A percentile compares a stretch with the other conserved stretches of the same genome.
phyloP scores from a whole-genome alignment of 2,888 invertebrate genomes.

The Frankliniella fusca region DNA sequence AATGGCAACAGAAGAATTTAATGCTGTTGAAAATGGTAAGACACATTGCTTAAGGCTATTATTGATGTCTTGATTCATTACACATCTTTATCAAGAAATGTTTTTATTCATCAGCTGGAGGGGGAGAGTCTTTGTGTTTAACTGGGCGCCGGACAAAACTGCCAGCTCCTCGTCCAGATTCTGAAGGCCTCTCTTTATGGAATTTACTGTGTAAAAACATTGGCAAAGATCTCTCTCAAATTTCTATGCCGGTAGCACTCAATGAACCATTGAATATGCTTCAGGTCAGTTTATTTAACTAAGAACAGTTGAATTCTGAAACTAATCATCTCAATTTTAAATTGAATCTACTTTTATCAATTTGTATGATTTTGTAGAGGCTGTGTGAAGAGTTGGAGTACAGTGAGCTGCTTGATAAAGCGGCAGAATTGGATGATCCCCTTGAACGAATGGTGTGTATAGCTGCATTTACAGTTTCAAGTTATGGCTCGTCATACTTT shows the following conservation, averaged over 20 bases:
- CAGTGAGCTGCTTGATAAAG: conserved; percentile 72
- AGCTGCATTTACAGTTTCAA: conserved; percentile 76
- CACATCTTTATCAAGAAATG: background rate
- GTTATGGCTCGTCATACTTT: conserved; percentile 67
- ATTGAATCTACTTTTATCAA: conserved; percentile 28
- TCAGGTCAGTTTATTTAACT: conserved; percentile 52
- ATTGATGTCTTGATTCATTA: background rate
- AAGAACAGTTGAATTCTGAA: background rate
- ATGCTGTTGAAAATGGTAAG: conserved; percentile 46
- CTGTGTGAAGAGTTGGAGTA: conserved; percentile 81
- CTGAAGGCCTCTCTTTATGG: conserved; percentile 74
- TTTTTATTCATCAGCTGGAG: background rate
- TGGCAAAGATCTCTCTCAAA: conserved; percentile 78
- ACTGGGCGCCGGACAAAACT: conserved; percentile 63
- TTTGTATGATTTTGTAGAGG: conserved; percentile 51
- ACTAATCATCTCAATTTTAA: background rate
- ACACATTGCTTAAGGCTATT: background rate
- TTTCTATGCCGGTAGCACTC: conserved; percentile 80
- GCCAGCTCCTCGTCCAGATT: conserved; percentile 66
- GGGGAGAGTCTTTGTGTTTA: conserved; percentile 35
- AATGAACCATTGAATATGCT: conserved; percentile 80
- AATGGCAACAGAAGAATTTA: conserved; percentile 51
- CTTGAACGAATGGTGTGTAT: conserved; percentile 70
- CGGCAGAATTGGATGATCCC: conserved; percentile 60
- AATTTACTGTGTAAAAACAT: conserved; percentile 75